A percentile compares a stretch with the other conserved stretches of the same genome.
phyloP scores from a whole-genome alignment of 2,113 vertebrate species.

The Gila orcuttii region DNA sequence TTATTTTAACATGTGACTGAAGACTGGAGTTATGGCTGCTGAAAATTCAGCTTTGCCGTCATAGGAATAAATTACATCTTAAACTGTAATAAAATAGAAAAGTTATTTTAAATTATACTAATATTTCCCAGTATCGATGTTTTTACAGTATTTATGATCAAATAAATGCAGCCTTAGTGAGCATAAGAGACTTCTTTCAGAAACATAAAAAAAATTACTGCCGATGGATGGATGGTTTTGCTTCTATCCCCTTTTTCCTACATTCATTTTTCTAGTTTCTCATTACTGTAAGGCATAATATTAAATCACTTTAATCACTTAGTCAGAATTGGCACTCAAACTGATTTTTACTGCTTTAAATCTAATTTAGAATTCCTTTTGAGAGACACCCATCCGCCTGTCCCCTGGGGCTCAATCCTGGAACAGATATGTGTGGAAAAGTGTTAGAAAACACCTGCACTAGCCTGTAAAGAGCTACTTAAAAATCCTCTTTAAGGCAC shows the following conservation, averaged over 20 bases:
- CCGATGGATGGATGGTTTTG: background rate
- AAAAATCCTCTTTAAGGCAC: background rate
- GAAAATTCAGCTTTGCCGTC: background rate
- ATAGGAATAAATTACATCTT: background rate
- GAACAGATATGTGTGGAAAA: background rate
- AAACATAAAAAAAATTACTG: background rate
- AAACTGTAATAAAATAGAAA: background rate
- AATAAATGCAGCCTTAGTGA: background rate
- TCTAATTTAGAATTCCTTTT: conserved; percentile 6
- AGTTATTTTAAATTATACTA: background rate
- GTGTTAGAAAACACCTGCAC: background rate
- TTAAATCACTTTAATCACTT: background rate
- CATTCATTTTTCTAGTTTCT: background rate
- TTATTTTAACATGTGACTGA: background rate
- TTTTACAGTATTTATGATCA: background rate
- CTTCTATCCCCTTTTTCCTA: background rate
- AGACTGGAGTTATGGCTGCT: background rate
- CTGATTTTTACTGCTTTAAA: background rate
- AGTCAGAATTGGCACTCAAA: background rate
- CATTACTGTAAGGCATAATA: background rate
- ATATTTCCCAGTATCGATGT: background rate
- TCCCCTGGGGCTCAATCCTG: background rate
- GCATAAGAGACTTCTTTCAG: background rate
- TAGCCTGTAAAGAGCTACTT: background rate
- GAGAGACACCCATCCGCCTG: background rate